A percentile compares a stretch with the other conserved stretches of the same genome.
Evolutionary conservation across 2,888 invertebrate genomes (phyloP).

Genomic region (Cenopis cana): DNA sequence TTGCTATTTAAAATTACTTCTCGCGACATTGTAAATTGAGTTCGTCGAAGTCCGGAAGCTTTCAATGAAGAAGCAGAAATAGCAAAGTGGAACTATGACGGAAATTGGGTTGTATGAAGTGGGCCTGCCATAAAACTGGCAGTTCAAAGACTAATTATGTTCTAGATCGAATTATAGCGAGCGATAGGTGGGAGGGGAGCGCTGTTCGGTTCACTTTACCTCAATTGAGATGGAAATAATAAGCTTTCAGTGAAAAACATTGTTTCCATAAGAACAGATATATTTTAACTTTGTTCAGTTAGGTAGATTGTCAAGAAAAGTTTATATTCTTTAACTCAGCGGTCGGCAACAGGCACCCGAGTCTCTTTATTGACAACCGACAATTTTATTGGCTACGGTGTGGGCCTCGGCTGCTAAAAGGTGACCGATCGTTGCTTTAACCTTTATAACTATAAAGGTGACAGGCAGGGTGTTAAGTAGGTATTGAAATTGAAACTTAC

Average conservation of each 20-base stretch:
- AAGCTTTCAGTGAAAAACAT: neutral
- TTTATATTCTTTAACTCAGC: no score
- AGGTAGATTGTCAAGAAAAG: no score
- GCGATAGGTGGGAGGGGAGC: neutral
- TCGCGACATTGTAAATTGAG: conserved; percentile 46
- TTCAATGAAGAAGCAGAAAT: conserved; percentile 51
- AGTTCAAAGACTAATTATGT: conserved; percentile 56
- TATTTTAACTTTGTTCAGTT: no score
- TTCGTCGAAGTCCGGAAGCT: conserved; percentile 48
- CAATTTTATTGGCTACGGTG: no score
- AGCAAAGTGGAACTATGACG: conserved; percentile 42
- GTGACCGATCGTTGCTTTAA: no score
- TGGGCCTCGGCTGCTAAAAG: no score
- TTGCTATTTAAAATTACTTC: neutral
- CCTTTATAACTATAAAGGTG: no score
- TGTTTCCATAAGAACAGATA: no score
- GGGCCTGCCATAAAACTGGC: conserved; percentile 52
- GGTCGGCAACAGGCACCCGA: no score
- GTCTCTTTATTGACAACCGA: no score
- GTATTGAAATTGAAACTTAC: no score
- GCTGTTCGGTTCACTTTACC: neutral
- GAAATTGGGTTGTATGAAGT: conserved; percentile 37
- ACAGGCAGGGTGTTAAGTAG: no score
- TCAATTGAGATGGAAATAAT: neutral
- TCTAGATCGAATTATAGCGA: conserved; percentile 56